Percentiles rank a stretch among this genome's conserved stretches.
These are phyloP conservation scores for Campylorhamphus procurvoides DNA, from an alignment of 2,113 vertebrate genomes.

Conservation along the genomic window DNA sequence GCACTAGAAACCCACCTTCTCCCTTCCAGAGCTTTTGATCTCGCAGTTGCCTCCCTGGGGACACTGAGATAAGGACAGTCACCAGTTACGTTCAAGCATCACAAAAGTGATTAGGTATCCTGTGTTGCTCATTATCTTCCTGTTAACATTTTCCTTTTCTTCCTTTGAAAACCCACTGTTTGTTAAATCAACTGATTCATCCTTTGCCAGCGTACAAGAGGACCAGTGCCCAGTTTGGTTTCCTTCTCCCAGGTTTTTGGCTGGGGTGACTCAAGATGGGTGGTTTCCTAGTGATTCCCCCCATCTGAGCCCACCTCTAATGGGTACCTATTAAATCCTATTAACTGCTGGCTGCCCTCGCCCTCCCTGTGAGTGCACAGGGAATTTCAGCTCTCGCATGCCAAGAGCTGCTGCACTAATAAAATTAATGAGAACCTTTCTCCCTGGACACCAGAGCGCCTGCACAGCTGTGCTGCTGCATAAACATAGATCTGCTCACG, in stretches of 20 bases:
- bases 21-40: constrained; percentile 7
- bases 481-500: not conserved
- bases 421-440: not conserved
- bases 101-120: constrained; percentile 25
- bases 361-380: not conserved
- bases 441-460: not conserved
- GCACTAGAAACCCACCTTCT: not conserved
- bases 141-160: constrained; percentile 43
- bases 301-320: not conserved
- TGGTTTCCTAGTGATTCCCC: not conserved
- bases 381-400: not conserved
- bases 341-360: not conserved
- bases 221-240: not conserved
- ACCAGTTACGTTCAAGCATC: not conserved
- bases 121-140: constrained; percentile 42
- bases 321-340: not conserved
- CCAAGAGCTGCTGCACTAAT: not conserved
- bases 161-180: constrained; percentile 7
- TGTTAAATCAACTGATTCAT: constrained; percentile 19
- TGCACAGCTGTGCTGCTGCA: not conserved
- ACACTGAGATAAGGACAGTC: constrained; percentile 13
- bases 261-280: not conserved
- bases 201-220: not conserved
- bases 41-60: not conserved
- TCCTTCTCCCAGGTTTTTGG: not conserved